phyloP scores from a whole-genome alignment of 1,140 invertebrate genomes.

The Listronotus bonariensis region DNA sequence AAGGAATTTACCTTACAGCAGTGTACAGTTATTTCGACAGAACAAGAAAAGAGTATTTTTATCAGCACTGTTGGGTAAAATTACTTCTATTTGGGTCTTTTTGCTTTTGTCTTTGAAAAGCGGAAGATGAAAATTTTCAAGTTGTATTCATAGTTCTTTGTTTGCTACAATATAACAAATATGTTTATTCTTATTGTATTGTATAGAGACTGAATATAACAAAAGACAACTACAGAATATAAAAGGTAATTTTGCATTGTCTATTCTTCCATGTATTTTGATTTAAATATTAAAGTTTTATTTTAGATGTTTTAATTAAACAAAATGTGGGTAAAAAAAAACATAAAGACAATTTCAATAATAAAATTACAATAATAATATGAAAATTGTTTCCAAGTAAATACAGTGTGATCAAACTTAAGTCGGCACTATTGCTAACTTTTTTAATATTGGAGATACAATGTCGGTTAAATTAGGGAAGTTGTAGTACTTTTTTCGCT shows the following conservation, averaged over 20 bases:
- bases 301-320: constrained; percentile 5
- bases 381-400: no score
- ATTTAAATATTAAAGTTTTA: constrained; percentile 14
- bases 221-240: constrained; percentile 23
- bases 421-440: no score
- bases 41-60: constrained; percentile 23
- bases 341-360: no score
- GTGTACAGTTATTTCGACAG: constrained; percentile 5
- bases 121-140: constrained; percentile 33
- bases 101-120: constrained; percentile 31
- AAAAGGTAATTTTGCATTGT: constrained; percentile 26
- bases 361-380: no score
- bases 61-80: constrained; percentile 29
- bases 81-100: constrained; percentile 32
- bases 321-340: no score
- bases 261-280: constrained; percentile 11
- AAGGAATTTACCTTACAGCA: constrained; percentile 18
- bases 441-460: no score
- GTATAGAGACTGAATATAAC: constrained; percentile 24
- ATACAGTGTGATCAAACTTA: no score
- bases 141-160: constrained; percentile 31
- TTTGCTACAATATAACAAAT: constrained; percentile 30
- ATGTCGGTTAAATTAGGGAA: no score
- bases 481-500: no score
- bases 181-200: constrained; percentile 32